Evolutionary conservation across 2,113 vertebrate species (phyloP).

Genomic region (Nothobranchius furzeri): DNA sequence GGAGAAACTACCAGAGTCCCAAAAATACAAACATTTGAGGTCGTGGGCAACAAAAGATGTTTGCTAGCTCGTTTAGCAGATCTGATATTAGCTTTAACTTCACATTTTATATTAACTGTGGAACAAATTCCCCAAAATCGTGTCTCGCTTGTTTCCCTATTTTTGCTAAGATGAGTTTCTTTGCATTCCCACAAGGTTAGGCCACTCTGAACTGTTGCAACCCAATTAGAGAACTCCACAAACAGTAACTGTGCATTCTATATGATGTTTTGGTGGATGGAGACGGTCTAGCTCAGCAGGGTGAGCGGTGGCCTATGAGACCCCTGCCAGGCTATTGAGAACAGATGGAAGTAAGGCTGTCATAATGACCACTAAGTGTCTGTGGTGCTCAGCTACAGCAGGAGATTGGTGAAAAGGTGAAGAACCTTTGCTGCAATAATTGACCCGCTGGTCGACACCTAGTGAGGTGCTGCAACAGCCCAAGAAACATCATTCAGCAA

Average conservation of each 20-base stretch:
- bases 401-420: slow-evolving; percentile 65
- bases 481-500: slow-evolving; percentile 26
- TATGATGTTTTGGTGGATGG: slow-evolving; percentile 44
- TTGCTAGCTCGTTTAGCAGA: too few relatives aligned
- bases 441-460: slow-evolving; percentile 65
- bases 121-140: background rate
- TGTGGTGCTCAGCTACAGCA: slow-evolving; percentile 70
- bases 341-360: slow-evolving; percentile 50
- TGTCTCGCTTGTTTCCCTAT: too few relatives aligned
- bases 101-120: too few relatives aligned
- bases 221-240: slow-evolving; percentile 63
- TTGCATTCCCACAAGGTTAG: background rate
- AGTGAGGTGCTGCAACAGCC: slow-evolving; percentile 48
- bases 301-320: slow-evolving; percentile 42
- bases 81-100: too few relatives aligned
- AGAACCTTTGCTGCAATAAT: slow-evolving; percentile 70
- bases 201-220: slow-evolving; percentile 31
- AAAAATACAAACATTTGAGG: too few relatives aligned
- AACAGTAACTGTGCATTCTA: slow-evolving; percentile 34
- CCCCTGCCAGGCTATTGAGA: slow-evolving; percentile 67
- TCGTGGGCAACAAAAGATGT: too few relatives aligned
- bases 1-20: too few relatives aligned
- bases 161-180: background rate
- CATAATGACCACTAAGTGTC: slow-evolving; percentile 78
- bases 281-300: slow-evolving; percentile 59